phyloP scores from a whole-genome alignment of 2,888 invertebrate genomes.

The Mechanitis messenoides region DNA sequence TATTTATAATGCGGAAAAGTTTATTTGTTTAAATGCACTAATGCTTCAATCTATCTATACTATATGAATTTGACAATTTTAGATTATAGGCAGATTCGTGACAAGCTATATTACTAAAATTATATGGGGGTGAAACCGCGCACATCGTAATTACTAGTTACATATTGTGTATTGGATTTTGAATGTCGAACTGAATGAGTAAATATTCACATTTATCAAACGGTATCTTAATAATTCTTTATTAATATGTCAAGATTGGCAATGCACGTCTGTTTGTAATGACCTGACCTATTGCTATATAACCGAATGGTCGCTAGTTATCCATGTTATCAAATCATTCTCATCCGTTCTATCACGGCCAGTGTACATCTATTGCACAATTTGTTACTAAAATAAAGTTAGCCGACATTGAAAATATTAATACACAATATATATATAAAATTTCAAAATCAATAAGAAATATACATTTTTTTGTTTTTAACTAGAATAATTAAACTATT shows the following conservation, averaged over 20 bases:
- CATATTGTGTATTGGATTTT: too few relatives aligned
- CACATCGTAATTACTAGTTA: too few relatives aligned
- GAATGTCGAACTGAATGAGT: too few relatives aligned
- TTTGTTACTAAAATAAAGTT: conserved; percentile 6
- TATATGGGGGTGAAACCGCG: too few relatives aligned
- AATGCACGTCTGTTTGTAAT: conserved; percentile 14
- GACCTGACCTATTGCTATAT: conserved; percentile 13
- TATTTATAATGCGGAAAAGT: too few relatives aligned
- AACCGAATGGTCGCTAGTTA: conserved; percentile 13
- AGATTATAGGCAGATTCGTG: too few relatives aligned
- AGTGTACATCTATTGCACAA: conserved; percentile 9
- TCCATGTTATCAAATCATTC: conserved; percentile 19
- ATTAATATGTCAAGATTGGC: conserved; percentile 9
- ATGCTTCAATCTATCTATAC: too few relatives aligned
- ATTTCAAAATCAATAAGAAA: not conserved
- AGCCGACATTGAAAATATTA: not conserved
- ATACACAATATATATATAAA: not conserved
- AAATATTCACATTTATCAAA: not conserved
- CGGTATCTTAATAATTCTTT: not conserved
- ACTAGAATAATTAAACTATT: too few relatives aligned
- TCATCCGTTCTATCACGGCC: conserved; percentile 18
- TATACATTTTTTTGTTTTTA: too few relatives aligned
- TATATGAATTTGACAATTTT: too few relatives aligned
- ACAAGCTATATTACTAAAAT: too few relatives aligned
- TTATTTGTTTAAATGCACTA: too few relatives aligned